A percentile compares a stretch with the other conserved stretches of the same genome.
Evolutionary conservation across 2,113 vertebrate genomes (phyloP).

Genomic region (Fregata magnificens): DNA sequence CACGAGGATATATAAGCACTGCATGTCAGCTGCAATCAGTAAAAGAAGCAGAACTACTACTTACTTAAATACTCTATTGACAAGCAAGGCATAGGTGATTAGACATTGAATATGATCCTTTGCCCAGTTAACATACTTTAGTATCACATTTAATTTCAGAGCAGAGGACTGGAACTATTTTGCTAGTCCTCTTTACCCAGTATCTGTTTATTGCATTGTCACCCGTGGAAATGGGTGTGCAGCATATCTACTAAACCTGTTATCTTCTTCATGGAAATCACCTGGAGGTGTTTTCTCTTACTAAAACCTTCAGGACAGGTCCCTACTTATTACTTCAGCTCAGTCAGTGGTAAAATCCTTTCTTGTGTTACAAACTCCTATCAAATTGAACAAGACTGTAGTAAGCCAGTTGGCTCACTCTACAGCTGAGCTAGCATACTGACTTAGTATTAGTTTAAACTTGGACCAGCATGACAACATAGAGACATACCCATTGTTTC

Average conservation of each 20-base stretch:
- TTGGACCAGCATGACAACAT: background rate
- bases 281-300: background rate
- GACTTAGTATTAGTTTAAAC: background rate
- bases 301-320: background rate
- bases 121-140: background rate
- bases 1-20: background rate
- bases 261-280: background rate
- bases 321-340: background rate
- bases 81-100: background rate
- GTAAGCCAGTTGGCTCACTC: background rate
- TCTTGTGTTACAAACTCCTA: background rate
- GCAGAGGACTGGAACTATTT: background rate
- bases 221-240: background rate
- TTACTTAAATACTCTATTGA: background rate
- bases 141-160: background rate
- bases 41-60: background rate
- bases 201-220: background rate
- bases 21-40: background rate
- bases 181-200: background rate
- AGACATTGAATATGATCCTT: background rate
- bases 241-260: background rate
- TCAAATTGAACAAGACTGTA: background rate
- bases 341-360: background rate
- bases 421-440: background rate
- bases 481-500: background rate